A percentile compares a stretch with the other conserved stretches of the same genome.
Conservation (phyloP, 2,113 vertebrate genomes). For the Pomatostomus ruficeps region DNA sequence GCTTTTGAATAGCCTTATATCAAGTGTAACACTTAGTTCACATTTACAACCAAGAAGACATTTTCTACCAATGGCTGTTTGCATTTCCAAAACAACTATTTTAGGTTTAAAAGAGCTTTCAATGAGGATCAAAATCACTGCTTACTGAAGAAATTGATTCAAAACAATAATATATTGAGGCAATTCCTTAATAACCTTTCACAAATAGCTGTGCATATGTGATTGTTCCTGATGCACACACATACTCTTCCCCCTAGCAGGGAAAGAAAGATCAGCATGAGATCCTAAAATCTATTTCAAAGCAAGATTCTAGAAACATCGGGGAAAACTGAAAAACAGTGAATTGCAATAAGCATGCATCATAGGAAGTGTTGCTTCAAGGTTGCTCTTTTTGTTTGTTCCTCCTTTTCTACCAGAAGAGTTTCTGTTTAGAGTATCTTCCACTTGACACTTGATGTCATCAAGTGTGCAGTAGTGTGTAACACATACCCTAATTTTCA, state of each 20-base stretch:
- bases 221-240: background rate
- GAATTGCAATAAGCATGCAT: background rate
- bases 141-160: background rate
- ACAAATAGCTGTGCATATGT: background rate
- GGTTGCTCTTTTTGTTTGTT: background rate
- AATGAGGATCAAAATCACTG: background rate
- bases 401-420: background rate
- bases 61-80: background rate
- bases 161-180: background rate
- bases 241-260: fast-evolving
- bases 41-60: background rate
- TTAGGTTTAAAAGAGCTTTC: background rate
- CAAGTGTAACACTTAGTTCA: background rate
- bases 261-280: background rate
- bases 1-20: background rate
- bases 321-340: background rate
- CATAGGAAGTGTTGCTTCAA: background rate
- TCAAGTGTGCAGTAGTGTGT: background rate
- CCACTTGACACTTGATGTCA: background rate
- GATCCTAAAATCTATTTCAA: background rate
- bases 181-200: background rate
- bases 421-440: background rate
- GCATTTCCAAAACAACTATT: background rate
- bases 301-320: background rate
- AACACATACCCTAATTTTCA: background rate